Base-by-base conservation (phyloP, 92 coral and sea anemone genomes). In the Phymanthus crucifer region DNA sequence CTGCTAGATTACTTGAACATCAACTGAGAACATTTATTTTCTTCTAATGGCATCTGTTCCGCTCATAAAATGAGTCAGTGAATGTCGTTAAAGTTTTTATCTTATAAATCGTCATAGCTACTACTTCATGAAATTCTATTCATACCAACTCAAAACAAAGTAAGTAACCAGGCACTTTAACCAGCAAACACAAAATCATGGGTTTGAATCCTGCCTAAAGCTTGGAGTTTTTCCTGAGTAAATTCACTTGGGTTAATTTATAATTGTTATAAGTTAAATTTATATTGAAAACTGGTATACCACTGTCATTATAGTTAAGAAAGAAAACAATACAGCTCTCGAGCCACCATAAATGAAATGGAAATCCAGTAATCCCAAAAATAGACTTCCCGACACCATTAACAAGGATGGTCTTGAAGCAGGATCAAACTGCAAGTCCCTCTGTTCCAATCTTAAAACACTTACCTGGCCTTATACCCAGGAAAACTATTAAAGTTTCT, bases 401-500 rank as follows among this genome's bases (percentile, higher is more conserved):
- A 38, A 11, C n/a, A 38, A 38, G 10, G 45, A 38, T 38, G 45
- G 58, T 50, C 58, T 21, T 50, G n/a, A 17, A 50, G 58, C 18
- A 21, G 26, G 24, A 57, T 57, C 66, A 57, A 57, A 61, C 16
- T 57, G 40, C 32, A 24, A 40, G 57, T 70, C 56, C 75, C 29
- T 10, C 32, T 71, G 73, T 69, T 33, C 35, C 24, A n/a, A 2
- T 13, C 10, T 32, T 1, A 37, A 19, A 65, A 76, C 45, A 77
- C 81, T 77, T 77, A 77, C 81, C 81, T 77, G 81, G 26, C 72
- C 81, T 64, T 40, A 23, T 71, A 71, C 29, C 2, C 73, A 69
- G 73, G 34, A 38, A 69, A 69, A 69, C 75, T 35, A 71, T 24
- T 71, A 40, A 71, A 35, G 75, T 54, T 11, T 71, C 75, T 36